Evolutionary conservation across 2,113 vertebrate species (phyloP).

Genomic region (Notarius quadriscutis): DNA sequence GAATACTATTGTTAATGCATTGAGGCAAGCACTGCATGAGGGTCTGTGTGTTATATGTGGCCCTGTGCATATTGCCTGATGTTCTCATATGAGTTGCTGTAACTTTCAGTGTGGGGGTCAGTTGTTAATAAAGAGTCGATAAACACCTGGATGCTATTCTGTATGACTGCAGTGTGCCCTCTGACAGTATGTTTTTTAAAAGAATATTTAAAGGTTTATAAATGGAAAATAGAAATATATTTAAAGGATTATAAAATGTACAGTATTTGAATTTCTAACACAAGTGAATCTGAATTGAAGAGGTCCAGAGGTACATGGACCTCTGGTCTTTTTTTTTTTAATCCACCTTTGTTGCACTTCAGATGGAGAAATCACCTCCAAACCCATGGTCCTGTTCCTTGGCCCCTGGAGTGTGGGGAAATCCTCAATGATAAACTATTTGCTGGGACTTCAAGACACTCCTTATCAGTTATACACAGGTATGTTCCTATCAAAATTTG

Average conservation of each 20-base stretch:
- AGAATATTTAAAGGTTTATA: background rate
- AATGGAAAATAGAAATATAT: background rate
- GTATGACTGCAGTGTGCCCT: background rate
- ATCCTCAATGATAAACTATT: slow-evolving; percentile 99
- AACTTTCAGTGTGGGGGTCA: background rate
- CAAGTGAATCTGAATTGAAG: background rate
- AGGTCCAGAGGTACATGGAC: background rate
- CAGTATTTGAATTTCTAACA: background rate
- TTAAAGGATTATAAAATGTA: background rate
- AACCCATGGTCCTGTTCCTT: slow-evolving; percentile 97
- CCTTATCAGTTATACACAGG: slow-evolving; percentile 97
- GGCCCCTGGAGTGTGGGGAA: slow-evolving; percentile 99
- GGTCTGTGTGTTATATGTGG: background rate
- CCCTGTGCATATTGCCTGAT: background rate
- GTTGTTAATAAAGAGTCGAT: background rate
- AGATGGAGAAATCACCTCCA: slow-evolving; percentile 98
- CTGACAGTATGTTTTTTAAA: background rate
- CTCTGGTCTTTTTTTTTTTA: slow-evolving; percentile 26
- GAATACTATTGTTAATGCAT: background rate
- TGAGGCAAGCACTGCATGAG: slow-evolving; percentile 6
- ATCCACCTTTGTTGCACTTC: slow-evolving; percentile 37
- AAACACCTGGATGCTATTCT: background rate
- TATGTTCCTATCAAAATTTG: slow-evolving; percentile 54
- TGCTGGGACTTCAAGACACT: slow-evolving; percentile 88
- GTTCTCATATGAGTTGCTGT: background rate